phyloP scores from a whole-genome alignment of 1,140 invertebrate genomes.

The Ceratina japonica region DNA sequence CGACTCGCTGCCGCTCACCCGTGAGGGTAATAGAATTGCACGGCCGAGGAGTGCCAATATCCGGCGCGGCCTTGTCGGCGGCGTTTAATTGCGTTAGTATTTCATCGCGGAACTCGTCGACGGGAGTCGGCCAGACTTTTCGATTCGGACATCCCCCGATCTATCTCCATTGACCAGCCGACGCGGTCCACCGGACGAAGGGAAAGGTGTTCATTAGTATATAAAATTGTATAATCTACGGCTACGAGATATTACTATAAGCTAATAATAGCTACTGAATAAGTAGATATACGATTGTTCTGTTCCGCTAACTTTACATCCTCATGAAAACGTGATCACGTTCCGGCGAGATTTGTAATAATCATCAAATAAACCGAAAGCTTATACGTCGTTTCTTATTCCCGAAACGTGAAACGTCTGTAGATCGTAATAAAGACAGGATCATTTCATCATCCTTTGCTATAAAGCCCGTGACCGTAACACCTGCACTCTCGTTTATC shows the following conservation, averaged over 20 bases:
- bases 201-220: neutral
- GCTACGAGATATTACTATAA: no score
- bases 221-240: neutral
- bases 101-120: slow-evolving; percentile 64
- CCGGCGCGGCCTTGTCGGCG: slow-evolving; percentile 69
- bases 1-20: slow-evolving; percentile 49
- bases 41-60: slow-evolving; percentile 74
- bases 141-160: slow-evolving; percentile 20
- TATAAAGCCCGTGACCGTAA: neutral
- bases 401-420: no score
- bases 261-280: no score
- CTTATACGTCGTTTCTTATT: no score
- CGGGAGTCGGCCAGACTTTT: slow-evolving; percentile 50
- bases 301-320: no score
- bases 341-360: no score
- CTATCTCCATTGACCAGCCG: neutral
- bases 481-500: slow-evolving; percentile 15
- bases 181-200: neutral
- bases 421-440: no score
- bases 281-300: no score
- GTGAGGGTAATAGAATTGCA: slow-evolving; percentile 74
- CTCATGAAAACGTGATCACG: no score
- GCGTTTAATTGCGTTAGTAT: slow-evolving; percentile 77
- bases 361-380: no score
- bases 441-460: no score